Percentiles rank a stretch among this genome's conserved stretches.
These are phyloP conservation scores for Lepetodrilus schrolli DNA, from an alignment of 2,888 invertebrate genomes.

Conservation along the genomic window DNA sequence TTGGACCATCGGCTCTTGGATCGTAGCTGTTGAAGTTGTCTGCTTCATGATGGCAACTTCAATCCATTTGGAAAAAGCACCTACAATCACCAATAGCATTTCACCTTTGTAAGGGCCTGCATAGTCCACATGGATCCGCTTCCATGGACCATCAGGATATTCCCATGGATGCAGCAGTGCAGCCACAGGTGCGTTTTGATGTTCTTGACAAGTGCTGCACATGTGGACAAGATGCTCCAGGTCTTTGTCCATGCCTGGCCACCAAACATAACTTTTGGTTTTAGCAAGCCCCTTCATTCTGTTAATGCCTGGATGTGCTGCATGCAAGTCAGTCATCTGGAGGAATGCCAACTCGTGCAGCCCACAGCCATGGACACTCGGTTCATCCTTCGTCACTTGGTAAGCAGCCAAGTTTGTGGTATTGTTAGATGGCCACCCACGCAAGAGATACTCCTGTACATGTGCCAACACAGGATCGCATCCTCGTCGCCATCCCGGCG, in stretches of 20 bases:
- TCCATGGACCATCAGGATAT: conserved; percentile 51
- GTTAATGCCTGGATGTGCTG: conserved; percentile 44
- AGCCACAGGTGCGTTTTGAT: conserved; percentile 35
- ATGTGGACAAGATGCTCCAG: conserved; percentile 32
- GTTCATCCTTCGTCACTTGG: too few relatives aligned
- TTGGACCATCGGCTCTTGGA: background rate
- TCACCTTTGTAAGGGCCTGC: conserved; percentile 42
- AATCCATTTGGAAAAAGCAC: background rate
- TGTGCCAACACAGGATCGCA: too few relatives aligned
- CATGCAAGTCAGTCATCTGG: conserved; percentile 40
- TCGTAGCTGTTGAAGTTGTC: background rate
- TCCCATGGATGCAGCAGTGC: conserved; percentile 55
- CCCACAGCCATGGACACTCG: too few relatives aligned
- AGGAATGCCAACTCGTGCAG: background rate
- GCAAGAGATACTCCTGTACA: too few relatives aligned
- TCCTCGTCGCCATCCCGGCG: too few relatives aligned
- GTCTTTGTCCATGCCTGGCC: conserved; percentile 47
- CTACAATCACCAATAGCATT: background rate
- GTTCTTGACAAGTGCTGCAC: conserved; percentile 41
- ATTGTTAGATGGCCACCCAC: too few relatives aligned
- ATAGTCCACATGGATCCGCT: conserved; percentile 55
- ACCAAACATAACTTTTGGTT: conserved; percentile 48
- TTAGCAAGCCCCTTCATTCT: conserved; percentile 45
- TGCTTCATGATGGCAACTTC: background rate
- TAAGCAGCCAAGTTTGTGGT: too few relatives aligned